Evolutionary conservation across 2,797 vertebrate species (phyloP), one percentile per base, ranked within the genome.

Genomic region (Siniperca scherzeri): DNA sequence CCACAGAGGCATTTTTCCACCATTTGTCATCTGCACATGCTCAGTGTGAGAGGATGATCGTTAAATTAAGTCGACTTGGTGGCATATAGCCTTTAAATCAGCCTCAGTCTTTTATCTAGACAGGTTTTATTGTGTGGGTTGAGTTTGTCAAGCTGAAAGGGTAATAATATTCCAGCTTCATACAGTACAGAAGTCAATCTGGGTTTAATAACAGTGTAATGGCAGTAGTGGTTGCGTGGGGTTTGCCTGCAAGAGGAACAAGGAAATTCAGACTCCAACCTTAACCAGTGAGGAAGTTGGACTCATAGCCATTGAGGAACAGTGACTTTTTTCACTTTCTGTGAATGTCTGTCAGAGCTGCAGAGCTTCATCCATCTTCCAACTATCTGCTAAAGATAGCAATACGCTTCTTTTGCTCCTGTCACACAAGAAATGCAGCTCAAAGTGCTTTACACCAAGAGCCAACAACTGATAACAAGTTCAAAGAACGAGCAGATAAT

Each of bases 241-340:
- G 55, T 68, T 77, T 68, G 33, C 7, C 21, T 21, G 48, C 12
- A 57, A 57, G 21, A 52, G 69, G 74, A 74, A 77, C 36, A 17
- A 75, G 81, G 83, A 88, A 81, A 44, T 57, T 60, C 64, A 42
- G 61, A 22, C 50, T 70, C 8, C 44, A 12, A 65, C 74, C 30
- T 59, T 19, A 68, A 69, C 52, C 53, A 4, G 10, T 0, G 78
- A 81, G 87, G 87, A 90, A 84, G 82, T 82, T 55, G 22, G 4
- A 19, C 44, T 17, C 0, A 48, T 19, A 12, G 36, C 56, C 64
- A 40, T 33, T 78, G 70, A 85, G 81, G 74, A 87, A 90, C 75
- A 42, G 65, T 2, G 33, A 71, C 52, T 59, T 48, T 59, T 27
- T 70, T 36, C 60, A 57, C 61, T 69, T 77, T 80, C 67, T 59